Evolutionary conservation across 35 echinoderm and acorn worm genomes (phyloP), one percentile per base, ranked within the genome.

Genomic region (Ophiothrix spiculata): DNA sequence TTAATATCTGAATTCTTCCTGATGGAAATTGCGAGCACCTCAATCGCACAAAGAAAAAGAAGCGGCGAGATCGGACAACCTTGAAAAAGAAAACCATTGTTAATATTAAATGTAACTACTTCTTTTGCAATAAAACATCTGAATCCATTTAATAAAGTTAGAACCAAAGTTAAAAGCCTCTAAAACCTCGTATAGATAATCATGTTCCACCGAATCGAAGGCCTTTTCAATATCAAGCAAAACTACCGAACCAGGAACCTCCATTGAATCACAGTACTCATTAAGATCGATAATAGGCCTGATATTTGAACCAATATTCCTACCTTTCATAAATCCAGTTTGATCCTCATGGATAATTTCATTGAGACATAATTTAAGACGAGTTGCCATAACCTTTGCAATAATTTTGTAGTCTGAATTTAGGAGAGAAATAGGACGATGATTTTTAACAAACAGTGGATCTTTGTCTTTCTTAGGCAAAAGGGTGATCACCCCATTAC

Each of bases 201-300:
- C 64, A 84, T 84, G 81, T 69, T 36, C 81, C 31, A 84, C 54
- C 33, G 31, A 64, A 69, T 84, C 81, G 32, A 84, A 84, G 0
- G 81, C 49, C 33, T 84, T 73, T 19, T 84, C 46, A 10, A 81
- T 81, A 46, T 81, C 79, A 6, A 81, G 29, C 39, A 81, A 31
- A 81, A 41, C 29, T 23, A 81, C 46, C 12, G 79, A 81, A 1
- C 79, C 79, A 45, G 79, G 39, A 46, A 54, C 46, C 25, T 81
- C 79, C 14, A 45, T 81, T 4, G 40, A 33, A 39, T 81, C 79
- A 81, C 35, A 33, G 32, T 81, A 81, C 46, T 81, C 79, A 81
- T 45, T 81, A 15, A 81, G 35, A 46, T 81, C 79, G 28, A 46
- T 32, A 46, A 81, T 81, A 1, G 39, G 17, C 25, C 42, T 69